Evolutionary conservation across 2,113 vertebrate genomes (phyloP), one percentile per base, ranked within the genome.

Genomic region (Zeus faber): DNA sequence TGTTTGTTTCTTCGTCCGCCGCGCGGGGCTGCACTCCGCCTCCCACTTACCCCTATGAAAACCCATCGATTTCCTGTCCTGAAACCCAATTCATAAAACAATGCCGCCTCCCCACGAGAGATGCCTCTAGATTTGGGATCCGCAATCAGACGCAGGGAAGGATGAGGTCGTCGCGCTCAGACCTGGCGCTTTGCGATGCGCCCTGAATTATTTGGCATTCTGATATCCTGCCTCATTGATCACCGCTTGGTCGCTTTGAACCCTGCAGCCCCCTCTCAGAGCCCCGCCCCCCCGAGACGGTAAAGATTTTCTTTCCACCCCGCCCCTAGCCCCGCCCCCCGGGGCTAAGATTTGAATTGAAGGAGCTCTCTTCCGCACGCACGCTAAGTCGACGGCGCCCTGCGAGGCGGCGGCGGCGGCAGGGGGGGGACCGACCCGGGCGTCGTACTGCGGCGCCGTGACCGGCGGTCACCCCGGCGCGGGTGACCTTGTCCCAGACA

Each of bases 401-500:
- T 9, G 13, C 18, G 40, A 47, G 52, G 59, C 6, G 26, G 26
- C 27, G 23, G 29, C 63, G 74, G 31, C 13, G 70, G 72, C 78
- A 83, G 21, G n/a, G 39, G 57, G 76, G 67, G 77, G 41, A 52
- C 58, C 59, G 59, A 23, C 74, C 60, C 58, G 27, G 49, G 63
- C 78, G 71, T 67, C 70, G 72, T 43, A 18, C 16, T 47, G 44
- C 61, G 51, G 60, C 63, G 72, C 48, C 25, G 14, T 51, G 43
- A 56, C 54, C 20, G 16, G 16, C 49, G 54, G 74, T 83, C 81
- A 78, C 65, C 70, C 75, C 65, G 8, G 6, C 13, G 45, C 21
- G 52, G 37, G n/a, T 75, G 79, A 87, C 86, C 83, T 86, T 89
- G 81, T 76, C 72, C 61, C 44, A 49, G 80, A 75, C 68, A 80